Base-by-base conservation (phyloP, 2,113 vertebrate species). In the Crotalus horridus region DNA sequence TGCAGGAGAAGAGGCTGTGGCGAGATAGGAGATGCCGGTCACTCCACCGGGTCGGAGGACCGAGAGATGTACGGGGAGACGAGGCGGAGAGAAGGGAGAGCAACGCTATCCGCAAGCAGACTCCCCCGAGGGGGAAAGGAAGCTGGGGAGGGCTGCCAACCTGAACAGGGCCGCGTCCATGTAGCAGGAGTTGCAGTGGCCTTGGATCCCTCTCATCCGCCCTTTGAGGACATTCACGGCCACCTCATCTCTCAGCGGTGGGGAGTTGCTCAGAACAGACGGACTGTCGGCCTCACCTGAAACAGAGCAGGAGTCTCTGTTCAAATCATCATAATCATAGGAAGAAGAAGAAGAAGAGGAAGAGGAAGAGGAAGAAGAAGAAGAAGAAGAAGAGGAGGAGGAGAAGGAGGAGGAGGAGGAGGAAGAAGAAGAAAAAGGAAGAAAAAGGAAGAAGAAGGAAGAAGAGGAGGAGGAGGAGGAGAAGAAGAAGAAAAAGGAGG, bases 161-260 rank as follows among this genome's bases (percentile, higher is more conserved):
- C 98, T 98, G 96, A 99, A 99, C 48, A 99, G 98, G 54, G 98
- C 96, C 4, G 98, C 97, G 0, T 99, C 98, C 98, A 99, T 98
- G 94, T 99, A 99, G 96, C 98, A 99, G 94, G 98, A 99, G 97
- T 99, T 99, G 39, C 98, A 98, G 93, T 99, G 98, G 17, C 98
- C 98, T 92, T 99, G 98, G 93, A 99, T 98, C 2, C 98, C 98
- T 90, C 95, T 98, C 98, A 98, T 99, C 23, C 90, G 93, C 6
- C 98, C 98, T 85, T 88, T 93, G 92, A 99, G 96, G 58, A 98
- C 87, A 12, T 24, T 87, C 39, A 95, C 94, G 0, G 98, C 98
- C 69, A 97, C 95, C 74, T 98, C 97, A 0, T 97, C 93, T 85
- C 92, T 95, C 94, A 98, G 94, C 0, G 98, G 98, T 43, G 98